These are phyloP conservation scores for Plutomurus gul DNA, from an alignment of 1,140 invertebrate species.

Conservation along the genomic window DNA sequence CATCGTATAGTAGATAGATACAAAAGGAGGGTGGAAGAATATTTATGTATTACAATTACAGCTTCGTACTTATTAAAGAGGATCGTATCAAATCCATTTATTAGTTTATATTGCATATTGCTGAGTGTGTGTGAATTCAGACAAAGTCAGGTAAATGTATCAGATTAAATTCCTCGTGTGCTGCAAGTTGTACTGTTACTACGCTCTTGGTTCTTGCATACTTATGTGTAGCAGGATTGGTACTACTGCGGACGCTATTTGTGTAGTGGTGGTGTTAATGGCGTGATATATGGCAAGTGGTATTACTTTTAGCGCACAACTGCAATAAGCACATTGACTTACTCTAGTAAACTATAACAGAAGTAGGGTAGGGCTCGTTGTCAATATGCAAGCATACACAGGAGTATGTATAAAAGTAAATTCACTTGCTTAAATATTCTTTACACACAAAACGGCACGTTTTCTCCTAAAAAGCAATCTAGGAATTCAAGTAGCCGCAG, in stretches of 20 bases:
- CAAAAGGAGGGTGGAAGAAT: too few species aligned
- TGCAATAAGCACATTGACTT: not conserved
- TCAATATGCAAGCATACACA: too few species aligned
- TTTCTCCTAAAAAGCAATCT: not conserved
- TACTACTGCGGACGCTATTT: too few species aligned
- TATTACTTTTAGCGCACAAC: not conserved
- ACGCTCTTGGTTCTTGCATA: not conserved
- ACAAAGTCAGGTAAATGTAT: not conserved
- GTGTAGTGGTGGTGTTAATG: too few species aligned
- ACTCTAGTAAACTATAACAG: not conserved
- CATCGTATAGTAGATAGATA: too few species aligned
- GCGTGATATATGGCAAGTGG: too few species aligned
- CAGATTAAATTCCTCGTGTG: not conserved
- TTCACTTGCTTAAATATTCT: not conserved
- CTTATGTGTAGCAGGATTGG: not conserved
- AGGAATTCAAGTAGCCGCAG: not conserved
- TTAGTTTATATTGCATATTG: not conserved
- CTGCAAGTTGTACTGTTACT: not conserved
- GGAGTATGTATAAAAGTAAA: not conserved
- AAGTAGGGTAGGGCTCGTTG: too few species aligned
- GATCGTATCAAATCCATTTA: not conserved
- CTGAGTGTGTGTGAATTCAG: not conserved
- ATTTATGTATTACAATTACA: too few species aligned
- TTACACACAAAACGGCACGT: not conserved
- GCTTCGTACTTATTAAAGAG: too few species aligned